phyloP scores from a whole-genome alignment of 2,888 invertebrate genomes.

The Conistra vaccinii region DNA sequence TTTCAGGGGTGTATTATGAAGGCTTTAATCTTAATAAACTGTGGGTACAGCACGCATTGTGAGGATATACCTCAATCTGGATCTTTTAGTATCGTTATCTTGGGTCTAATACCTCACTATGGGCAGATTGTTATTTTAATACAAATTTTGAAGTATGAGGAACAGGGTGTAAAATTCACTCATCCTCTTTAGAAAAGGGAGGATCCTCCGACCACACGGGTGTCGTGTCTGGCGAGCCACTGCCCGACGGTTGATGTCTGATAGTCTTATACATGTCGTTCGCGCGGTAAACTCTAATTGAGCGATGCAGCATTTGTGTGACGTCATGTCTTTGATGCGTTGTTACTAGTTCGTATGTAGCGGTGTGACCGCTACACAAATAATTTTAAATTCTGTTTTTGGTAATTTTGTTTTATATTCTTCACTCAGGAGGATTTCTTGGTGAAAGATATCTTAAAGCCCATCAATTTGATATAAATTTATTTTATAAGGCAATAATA shows the following conservation, averaged over 20 bases:
- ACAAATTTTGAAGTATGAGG: too few species aligned
- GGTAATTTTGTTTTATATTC: background rate
- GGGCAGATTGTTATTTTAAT: background rate
- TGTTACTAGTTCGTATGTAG: too few species aligned
- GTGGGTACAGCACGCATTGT: background rate
- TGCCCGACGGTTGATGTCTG: too few species aligned
- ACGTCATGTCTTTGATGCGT: too few species aligned
- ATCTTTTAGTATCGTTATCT: background rate
- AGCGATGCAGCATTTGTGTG: too few species aligned
- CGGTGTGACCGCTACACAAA: too few species aligned
- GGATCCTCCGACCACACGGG: too few species aligned
- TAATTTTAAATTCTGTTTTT: background rate
- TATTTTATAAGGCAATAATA: background rate
- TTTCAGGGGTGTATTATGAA: background rate
- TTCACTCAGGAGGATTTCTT: background rate
- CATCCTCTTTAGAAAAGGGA: too few species aligned
- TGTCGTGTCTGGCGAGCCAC: too few species aligned
- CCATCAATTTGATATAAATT: background rate
- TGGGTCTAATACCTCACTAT: background rate
- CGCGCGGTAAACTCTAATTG: too few species aligned
- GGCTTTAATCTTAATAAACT: background rate
- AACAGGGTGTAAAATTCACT: too few species aligned
- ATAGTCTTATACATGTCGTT: too few species aligned
- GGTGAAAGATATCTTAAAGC: background rate
- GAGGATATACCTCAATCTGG: background rate